Base-by-base conservation (phyloP, 2,888 invertebrate species). In the Acanthosepion esculentum region DNA sequence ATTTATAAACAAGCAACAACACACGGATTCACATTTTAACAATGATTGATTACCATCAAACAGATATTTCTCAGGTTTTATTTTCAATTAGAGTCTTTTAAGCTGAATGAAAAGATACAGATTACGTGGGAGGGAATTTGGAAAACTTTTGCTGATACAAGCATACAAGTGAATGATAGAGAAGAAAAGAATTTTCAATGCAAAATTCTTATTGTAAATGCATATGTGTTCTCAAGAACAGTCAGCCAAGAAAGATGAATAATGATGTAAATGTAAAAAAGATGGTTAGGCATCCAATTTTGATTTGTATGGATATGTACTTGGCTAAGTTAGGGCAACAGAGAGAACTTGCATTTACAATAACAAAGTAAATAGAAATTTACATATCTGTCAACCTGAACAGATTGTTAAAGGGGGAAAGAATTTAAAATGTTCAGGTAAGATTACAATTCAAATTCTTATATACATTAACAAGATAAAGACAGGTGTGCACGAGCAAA, bases 361-460 rank as follows among this genome's bases (percentile, higher is more conserved):
- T 78, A 78, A 78, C 78, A 78, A n/a, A 78, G 78, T 78, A 78
- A 78, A 78, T 78, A 33, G 0, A 78, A 78, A 78, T 78, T 78
- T 78, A 78, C 33, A n/a, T 78, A 78, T n/a, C 78, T 78, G 78
- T 78, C 78, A 78, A n/a, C 78, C 78, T 33, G n/a, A 78, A n/a
- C 78, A 78, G n/a, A 78, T 78, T 78, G 78, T 78, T 78, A n/a
- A 78, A 78, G 78, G 12, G 78, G 33, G 33, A 33, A 78, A 78
- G 12, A 78, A 33, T 78, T 78, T 78, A 33, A 78, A 78, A 18
- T n/a, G 33, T 12, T 78, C 2, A n/a, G 78, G 33, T 78, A n/a
- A 12, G 78, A 33, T 78, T 78, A 33, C 78, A 78, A 78, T 78
- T 78, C n/a, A 33, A 78, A 78, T 78, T 78, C 78, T 33, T 78